Evolutionary conservation across 2,113 vertebrate species (phyloP).

Genomic region (Tringa solitaria): DNA sequence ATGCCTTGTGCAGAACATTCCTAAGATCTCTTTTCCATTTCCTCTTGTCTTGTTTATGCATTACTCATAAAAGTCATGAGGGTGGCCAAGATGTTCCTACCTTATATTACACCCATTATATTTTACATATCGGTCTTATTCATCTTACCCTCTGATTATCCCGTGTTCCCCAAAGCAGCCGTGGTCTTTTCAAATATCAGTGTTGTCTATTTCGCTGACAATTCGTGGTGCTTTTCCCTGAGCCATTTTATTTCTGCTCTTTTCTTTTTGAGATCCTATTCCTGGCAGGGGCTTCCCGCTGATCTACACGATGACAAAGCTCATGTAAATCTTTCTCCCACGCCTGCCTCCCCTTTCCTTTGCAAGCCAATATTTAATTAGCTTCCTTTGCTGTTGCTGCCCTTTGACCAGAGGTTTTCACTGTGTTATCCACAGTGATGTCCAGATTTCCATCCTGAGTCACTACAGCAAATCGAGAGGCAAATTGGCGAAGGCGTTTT

Average conservation of each 20-base stretch:
- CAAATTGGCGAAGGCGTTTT: neutral
- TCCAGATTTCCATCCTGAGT: slow-evolving; percentile 43
- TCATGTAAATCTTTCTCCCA: slow-evolving; percentile 41
- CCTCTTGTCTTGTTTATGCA: slow-evolving; percentile 59
- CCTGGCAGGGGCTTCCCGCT: slow-evolving; percentile 6
- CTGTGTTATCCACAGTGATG: neutral
- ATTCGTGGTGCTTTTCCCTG: neutral
- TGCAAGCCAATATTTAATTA: slow-evolving; percentile 43
- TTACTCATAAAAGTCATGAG: slow-evolving; percentile 62
- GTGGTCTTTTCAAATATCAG: neutral
- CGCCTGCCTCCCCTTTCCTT: neutral
- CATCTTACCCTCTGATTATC: neutral
- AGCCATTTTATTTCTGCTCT: neutral
- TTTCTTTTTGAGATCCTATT: neutral
- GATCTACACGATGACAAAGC: slow-evolving; percentile 1
- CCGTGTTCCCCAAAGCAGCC: neutral
- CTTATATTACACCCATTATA: neutral
- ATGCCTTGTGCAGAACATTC: slow-evolving; percentile 31
- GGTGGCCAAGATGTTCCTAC: slow-evolving; percentile 39
- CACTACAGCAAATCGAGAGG: neutral
- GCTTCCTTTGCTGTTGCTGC: slow-evolving; percentile 3
- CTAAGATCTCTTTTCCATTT: slow-evolving; percentile 68
- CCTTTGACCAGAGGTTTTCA: slow-evolving; percentile 27
- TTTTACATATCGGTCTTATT: slow-evolving; percentile 25
- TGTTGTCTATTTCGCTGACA: neutral